Percentiles rank a stretch among this genome's conserved stretches.
These are phyloP conservation scores for Callaeas wilsoni DNA, from an alignment of 2,113 vertebrate genomes.

Conservation along the genomic window DNA sequence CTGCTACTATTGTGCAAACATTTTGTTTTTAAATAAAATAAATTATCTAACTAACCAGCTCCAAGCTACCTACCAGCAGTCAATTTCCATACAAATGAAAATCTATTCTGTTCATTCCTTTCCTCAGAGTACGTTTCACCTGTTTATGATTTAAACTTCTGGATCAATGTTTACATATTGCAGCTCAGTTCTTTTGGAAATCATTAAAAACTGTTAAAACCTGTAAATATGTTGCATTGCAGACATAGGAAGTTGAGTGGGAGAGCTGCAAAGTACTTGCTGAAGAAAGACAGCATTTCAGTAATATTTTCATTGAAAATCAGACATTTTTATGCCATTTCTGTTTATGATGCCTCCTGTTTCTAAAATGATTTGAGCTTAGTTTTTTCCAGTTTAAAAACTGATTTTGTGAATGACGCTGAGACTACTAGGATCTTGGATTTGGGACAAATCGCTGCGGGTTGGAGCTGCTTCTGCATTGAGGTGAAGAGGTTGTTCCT, in stretches of 20 bases:
- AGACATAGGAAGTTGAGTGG: neutral
- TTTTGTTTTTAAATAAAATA: neutral
- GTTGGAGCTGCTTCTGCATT: neutral
- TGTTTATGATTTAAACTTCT: neutral
- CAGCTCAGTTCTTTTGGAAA: neutral
- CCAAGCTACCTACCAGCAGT: neutral
- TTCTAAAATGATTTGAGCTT: neutral
- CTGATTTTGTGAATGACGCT: neutral
- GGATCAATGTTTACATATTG: neutral
- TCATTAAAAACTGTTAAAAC: neutral
- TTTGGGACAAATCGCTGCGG: neutral
- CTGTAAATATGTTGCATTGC: neutral
- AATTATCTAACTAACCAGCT: neutral
- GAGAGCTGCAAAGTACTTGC: neutral
- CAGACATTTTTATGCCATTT: neutral
- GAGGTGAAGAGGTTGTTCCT: neutral
- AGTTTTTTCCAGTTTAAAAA: neutral
- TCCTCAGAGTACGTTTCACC: neutral
- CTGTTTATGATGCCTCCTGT: neutral
- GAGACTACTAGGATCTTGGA: neutral
- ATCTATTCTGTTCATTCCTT: neutral
- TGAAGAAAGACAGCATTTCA: neutral
- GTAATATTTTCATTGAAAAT: neutral
- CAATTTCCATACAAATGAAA: neutral
- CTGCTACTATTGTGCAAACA: neutral